These are phyloP conservation scores for Trochalopteron elliotii DNA, from an alignment of 2,113 vertebrate species.

Conservation along the genomic window DNA sequence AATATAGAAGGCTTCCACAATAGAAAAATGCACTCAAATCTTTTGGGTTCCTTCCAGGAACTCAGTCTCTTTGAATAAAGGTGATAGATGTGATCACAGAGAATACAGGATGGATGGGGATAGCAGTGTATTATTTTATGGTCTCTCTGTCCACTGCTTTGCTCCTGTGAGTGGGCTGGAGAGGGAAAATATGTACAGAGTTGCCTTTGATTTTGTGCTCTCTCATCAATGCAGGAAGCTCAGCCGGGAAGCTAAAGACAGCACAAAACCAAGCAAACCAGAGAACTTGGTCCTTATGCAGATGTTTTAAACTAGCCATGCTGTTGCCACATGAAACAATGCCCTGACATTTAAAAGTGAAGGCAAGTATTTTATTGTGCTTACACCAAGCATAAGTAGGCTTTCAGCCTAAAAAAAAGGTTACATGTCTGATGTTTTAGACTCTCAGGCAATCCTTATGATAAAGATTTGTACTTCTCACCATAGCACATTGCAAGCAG, in stretches of 20 bases:
- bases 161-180: not conserved
- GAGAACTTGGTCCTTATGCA: not conserved
- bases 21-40: not conserved
- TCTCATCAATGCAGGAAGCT: not conserved
- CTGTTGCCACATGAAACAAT: not conserved
- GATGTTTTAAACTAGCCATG: not conserved
- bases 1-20: not conserved
- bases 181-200: not conserved
- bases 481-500: not conserved
- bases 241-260: constrained; percentile 1
- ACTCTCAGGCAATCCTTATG: not conserved
- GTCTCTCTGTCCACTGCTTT: not conserved
- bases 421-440: not conserved
- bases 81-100: not conserved
- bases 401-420: not conserved
- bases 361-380: not conserved
- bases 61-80: not conserved
- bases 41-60: not conserved
- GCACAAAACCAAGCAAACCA: not conserved
- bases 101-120: not conserved
- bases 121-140: not conserved
- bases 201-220: constrained; percentile 3
- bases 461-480: not conserved
- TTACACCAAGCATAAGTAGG: not conserved
- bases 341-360: not conserved